phyloP scores from a whole-genome alignment of 2,888 invertebrate genomes.

The Drosophila neotestacea region DNA sequence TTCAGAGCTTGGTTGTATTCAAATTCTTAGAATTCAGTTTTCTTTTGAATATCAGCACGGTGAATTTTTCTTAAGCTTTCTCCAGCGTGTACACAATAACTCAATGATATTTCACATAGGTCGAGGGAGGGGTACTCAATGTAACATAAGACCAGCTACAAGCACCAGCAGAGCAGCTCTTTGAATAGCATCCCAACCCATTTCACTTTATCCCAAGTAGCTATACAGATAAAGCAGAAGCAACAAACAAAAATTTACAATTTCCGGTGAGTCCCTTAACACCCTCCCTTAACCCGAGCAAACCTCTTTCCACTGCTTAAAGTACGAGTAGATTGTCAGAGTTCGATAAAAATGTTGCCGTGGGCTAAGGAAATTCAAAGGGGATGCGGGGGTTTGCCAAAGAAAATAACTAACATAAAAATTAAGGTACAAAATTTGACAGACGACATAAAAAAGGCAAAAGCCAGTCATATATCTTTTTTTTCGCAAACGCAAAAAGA shows the following conservation, averaged over 20 bases:
- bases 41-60: slow-evolving; percentile 18
- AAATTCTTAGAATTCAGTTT: slow-evolving; percentile 16
- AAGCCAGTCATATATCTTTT: slow-evolving; percentile 52
- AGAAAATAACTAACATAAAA: slow-evolving; percentile 59
- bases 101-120: slow-evolving; percentile 31
- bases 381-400: slow-evolving; percentile 31
- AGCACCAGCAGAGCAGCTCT: slow-evolving; percentile 6
- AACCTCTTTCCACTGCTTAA: background rate
- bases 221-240: slow-evolving; percentile 47
- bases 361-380: slow-evolving; percentile 63
- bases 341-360: slow-evolving; percentile 67
- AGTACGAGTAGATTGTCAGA: slow-evolving; percentile 50
- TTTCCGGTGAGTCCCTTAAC: slow-evolving; percentile 64
- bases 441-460: slow-evolving; percentile 51
- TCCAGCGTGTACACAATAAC: slow-evolving; percentile 28
- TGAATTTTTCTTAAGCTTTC: slow-evolving; percentile 1
- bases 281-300: slow-evolving; percentile 3
- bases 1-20: slow-evolving; percentile 10
- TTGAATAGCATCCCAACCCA: slow-evolving; percentile 25
- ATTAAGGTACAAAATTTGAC: slow-evolving; percentile 70
- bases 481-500: slow-evolving; percentile 26
- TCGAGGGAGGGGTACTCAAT: slow-evolving; percentile 4
- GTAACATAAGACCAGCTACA: slow-evolving; percentile 29
- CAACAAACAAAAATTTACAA: slow-evolving; percentile 71
- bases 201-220: slow-evolving; percentile 28